phyloP scores from a whole-genome alignment of 2,888 invertebrate genomes.

The Cerastis leucographa region DNA sequence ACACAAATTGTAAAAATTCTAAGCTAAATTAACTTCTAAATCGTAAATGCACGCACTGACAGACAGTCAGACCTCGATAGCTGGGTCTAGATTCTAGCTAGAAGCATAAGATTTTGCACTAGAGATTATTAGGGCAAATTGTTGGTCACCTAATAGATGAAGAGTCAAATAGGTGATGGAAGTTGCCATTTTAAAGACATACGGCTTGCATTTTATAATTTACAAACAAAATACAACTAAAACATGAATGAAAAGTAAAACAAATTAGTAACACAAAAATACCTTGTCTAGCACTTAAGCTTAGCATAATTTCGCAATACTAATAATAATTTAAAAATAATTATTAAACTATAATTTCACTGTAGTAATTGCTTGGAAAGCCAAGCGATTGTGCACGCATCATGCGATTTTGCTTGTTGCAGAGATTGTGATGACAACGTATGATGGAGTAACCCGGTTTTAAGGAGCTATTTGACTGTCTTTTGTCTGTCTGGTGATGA shows the following conservation, averaged over 20 bases:
- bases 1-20: neutral
- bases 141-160: no score
- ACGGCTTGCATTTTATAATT: neutral
- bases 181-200: no score
- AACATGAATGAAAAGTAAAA: conserved; percentile 40
- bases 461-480: neutral
- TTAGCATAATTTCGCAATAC: conserved; percentile 56
- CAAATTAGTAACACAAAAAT: conserved; percentile 35
- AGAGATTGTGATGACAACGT: conserved; percentile 30
- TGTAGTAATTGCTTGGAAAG: conserved; percentile 55
- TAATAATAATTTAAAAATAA: conserved; percentile 43
- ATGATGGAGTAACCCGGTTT: conserved; percentile 12
- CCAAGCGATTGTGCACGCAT: conserved; percentile 41
- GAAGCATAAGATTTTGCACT: neutral
- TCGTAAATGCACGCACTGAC: neutral
- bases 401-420: conserved; percentile 26
- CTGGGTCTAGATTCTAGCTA: neutral
- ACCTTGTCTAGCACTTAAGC: conserved; percentile 34
- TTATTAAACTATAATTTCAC: conserved; percentile 55
- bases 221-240: neutral
- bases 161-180: no score
- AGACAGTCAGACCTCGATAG: neutral
- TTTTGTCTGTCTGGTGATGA: neutral
- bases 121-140: no score
- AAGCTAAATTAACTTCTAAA: neutral